Evolutionary conservation across 2,797 vertebrate species (phyloP).

Genomic region (Anomalospiza imberbis): DNA sequence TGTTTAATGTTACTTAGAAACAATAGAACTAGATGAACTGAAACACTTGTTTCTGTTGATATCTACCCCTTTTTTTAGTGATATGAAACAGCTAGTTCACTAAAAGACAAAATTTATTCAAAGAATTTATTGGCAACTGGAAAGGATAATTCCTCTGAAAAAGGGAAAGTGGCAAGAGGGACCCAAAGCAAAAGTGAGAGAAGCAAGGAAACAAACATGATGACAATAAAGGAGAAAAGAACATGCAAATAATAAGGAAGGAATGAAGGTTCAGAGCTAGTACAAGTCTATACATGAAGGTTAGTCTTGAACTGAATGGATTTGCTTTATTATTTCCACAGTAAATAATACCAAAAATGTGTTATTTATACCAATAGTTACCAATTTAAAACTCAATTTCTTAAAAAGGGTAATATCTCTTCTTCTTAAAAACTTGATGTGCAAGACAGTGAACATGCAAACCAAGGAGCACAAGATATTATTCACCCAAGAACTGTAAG

Average conservation of each 20-base stretch:
- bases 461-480: neutral
- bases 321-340: neutral
- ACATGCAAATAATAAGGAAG: neutral
- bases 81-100: neutral
- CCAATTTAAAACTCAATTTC: neutral
- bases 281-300: neutral
- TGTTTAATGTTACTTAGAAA: neutral
- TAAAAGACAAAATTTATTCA: neutral
- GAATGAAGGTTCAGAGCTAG: neutral
- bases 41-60: neutral
- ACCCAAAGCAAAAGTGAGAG: neutral
- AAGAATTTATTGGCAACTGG: neutral
- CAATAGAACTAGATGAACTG: neutral
- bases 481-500: neutral
- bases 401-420: neutral
- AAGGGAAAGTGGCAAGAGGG: neutral
- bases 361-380: neutral
- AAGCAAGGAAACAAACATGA: neutral
- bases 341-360: neutral
- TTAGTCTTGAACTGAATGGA: neutral
- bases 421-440: neutral
- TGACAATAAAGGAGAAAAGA: neutral
- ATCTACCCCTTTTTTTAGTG: neutral
- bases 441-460: neutral
- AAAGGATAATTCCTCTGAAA: neutral